phyloP scores from a whole-genome alignment of 2,888 invertebrate species.

The Neoitamus cyanurus region DNA sequence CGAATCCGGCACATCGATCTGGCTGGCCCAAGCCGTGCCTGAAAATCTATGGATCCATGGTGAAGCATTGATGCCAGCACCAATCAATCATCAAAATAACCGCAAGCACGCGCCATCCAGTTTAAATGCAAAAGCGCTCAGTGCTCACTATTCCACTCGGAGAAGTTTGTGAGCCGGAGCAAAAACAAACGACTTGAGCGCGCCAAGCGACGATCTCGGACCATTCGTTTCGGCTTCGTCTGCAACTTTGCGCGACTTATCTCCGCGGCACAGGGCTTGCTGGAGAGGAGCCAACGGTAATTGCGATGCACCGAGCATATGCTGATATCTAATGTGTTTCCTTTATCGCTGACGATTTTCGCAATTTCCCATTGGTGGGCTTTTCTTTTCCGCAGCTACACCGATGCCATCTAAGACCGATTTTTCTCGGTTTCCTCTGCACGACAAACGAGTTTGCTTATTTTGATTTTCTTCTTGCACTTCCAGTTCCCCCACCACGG shows the following conservation, averaged over 20 bases:
- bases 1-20: neutral
- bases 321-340: neutral
- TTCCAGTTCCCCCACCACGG: conserved; percentile 63
- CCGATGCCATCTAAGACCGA: neutral
- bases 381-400: neutral
- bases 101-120: conserved; percentile 48
- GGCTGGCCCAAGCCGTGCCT: too few species aligned
- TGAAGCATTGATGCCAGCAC: neutral
- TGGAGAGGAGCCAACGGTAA: neutral
- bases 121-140: conserved; percentile 20
- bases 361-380: conserved; percentile 20
- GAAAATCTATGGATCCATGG: neutral
- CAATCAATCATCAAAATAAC: conserved; percentile 46
- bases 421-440: conserved; percentile 28
- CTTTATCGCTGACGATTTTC: conserved; percentile 3
- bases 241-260: neutral
- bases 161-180: neutral
- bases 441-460: conserved; percentile 30
- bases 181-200: conserved; percentile 50
- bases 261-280: neutral
- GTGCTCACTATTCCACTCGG: neutral
- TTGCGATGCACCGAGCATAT: neutral
- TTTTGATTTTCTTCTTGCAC: conserved; percentile 48
- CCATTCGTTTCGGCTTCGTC: neutral
- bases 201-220: conserved; percentile 17